Conservation (phyloP, 2,888 invertebrate genomes). For the Copidosoma aretas region DNA sequence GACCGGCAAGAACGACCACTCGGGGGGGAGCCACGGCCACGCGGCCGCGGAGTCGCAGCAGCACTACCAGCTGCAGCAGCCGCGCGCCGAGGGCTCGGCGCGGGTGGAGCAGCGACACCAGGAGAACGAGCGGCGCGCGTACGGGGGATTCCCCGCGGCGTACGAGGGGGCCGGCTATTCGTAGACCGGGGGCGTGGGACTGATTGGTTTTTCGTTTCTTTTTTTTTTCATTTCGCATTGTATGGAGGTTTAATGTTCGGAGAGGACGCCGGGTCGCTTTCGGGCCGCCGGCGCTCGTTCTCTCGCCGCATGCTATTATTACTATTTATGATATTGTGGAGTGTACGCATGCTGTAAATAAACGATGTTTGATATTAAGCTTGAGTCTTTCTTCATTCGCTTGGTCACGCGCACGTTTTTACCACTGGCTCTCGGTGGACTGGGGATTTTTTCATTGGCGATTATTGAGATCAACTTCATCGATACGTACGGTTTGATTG, state of each 20-base stretch:
- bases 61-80: constrained; percentile 6
- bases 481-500: too few species aligned
- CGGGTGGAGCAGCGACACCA: constrained; percentile 2
- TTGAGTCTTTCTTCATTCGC: background rate
- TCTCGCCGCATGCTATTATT: too few species aligned
- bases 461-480: too few species aligned
- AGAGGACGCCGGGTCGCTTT: too few species aligned
- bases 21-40: constrained; percentile 50
- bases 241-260: background rate
- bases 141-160: background rate
- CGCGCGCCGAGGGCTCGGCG: background rate
- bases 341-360: background rate
- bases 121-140: background rate
- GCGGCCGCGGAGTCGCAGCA: background rate
- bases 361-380: background rate
- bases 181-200: too few species aligned
- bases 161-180: background rate
- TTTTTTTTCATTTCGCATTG: background rate
- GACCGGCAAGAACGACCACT: constrained; percentile 56
- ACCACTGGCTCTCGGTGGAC: too few species aligned
- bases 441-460: too few species aligned
- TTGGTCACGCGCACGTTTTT: too few species aligned
- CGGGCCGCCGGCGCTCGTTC: too few species aligned
- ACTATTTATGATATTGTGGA: background rate
- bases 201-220: too few species aligned